These are phyloP conservation scores for Rhegmatorhina hoffmannsi DNA, from an alignment of 2,113 vertebrate species.

Conservation along the genomic window DNA sequence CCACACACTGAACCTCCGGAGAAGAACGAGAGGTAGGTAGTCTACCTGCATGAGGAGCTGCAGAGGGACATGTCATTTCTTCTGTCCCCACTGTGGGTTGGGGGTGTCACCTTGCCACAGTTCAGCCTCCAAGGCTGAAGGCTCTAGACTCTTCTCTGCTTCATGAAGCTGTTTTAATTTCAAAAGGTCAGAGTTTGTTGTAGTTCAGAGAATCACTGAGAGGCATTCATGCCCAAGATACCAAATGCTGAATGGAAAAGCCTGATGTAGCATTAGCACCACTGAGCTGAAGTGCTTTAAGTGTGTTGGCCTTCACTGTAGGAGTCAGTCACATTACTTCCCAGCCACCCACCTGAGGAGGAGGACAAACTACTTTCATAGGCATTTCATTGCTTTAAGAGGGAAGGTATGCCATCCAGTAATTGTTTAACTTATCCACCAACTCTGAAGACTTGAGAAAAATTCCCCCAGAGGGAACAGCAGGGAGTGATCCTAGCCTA, in stretches of 20 bases:
- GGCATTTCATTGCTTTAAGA: background rate
- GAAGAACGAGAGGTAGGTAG: background rate
- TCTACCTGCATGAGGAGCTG: background rate
- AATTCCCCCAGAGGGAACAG: background rate
- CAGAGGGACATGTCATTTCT: background rate
- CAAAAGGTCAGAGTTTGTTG: background rate
- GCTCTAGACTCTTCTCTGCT: background rate
- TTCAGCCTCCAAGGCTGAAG: background rate
- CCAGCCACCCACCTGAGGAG: background rate
- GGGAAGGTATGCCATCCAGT: background rate
- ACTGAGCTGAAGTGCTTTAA: background rate
- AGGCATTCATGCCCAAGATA: fast-evolving
- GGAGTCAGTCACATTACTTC: background rate
- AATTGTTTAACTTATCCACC: background rate
- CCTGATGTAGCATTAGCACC: background rate
- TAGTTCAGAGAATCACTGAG: background rate
- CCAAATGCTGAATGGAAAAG: background rate
- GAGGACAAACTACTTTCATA: background rate
- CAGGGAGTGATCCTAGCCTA: background rate
- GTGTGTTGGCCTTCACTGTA: background rate
- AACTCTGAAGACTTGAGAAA: background rate
- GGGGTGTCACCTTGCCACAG: background rate
- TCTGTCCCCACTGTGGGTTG: background rate
- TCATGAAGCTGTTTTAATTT: background rate
- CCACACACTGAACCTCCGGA: background rate